Percentiles rank a stretch among this genome's conserved stretches.
Evolutionary conservation across 2,797 vertebrate species (phyloP).

Genomic region (Poecilia velifera): DNA sequence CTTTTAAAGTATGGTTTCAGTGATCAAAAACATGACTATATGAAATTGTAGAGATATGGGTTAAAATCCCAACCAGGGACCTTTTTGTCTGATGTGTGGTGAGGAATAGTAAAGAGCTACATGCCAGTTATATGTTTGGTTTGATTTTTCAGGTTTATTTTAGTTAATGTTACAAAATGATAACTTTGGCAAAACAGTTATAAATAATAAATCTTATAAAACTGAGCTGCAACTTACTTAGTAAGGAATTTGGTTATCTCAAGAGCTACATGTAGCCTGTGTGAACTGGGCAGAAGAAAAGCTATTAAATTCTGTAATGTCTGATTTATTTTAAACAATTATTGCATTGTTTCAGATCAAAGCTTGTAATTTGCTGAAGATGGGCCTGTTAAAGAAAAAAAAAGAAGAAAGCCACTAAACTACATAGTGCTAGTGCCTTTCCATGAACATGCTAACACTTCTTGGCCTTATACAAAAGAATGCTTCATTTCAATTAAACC

Average conservation of each 20-base stretch:
- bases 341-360: not conserved
- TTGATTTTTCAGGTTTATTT: not conserved
- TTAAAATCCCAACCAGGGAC: not conserved
- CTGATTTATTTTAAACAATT: not conserved
- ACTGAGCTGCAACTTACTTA: not conserved
- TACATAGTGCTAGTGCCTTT: slow-evolving; percentile 18
- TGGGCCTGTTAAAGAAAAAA: not conserved
- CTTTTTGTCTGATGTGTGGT: not conserved
- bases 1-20: not conserved
- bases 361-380: not conserved
- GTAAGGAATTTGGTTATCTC: not conserved
- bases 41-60: not conserved
- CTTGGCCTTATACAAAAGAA: not conserved
- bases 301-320: not conserved
- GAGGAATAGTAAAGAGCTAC: not conserved
- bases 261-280: not conserved
- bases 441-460: slow-evolving; percentile 1
- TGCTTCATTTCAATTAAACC: not conserved
- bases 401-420: too few relatives aligned
- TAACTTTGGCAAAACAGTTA: not conserved
- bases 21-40: not conserved
- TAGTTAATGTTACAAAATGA: not conserved
- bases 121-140: not conserved
- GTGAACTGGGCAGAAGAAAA: not conserved
- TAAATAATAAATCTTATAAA: not conserved